phyloP scores from a whole-genome alignment of 53 echinoderm and acorn worm species.

The Actinopyga echinites region DNA sequence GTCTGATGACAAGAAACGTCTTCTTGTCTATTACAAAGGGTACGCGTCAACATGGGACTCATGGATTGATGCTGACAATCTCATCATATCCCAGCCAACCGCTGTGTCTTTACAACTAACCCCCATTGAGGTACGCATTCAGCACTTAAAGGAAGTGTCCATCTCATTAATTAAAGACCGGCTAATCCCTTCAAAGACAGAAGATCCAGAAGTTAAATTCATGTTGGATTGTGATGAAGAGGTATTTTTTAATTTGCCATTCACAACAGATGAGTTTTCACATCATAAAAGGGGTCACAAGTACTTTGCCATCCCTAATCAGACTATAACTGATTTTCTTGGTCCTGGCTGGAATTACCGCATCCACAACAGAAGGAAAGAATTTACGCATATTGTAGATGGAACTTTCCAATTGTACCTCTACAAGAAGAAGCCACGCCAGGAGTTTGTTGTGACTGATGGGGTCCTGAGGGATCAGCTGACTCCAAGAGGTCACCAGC shows the following conservation, averaged over 20 bases:
- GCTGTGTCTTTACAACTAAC: not conserved
- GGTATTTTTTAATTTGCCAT: not conserved
- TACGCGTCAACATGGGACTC: not conserved
- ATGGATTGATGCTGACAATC: not conserved
- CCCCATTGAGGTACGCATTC: not conserved
- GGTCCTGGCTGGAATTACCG: not conserved
- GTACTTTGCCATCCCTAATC: not conserved
- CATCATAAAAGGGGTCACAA: not conserved
- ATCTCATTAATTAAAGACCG: not conserved
- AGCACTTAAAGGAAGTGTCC: not conserved
- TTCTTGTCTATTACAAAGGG: not conserved
- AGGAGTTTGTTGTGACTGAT: not conserved
- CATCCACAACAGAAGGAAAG: not conserved
- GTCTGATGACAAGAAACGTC: not conserved
- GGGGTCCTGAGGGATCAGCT: not conserved
- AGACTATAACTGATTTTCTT: not conserved
- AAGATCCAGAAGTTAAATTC: not conserved
- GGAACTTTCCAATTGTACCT: not conserved
- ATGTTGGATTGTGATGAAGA: not conserved
- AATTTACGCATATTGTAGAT: not conserved
- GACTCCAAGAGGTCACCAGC: not conserved
- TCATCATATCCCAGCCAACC: not conserved
- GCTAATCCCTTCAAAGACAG: not conserved
- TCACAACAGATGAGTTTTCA: not conserved
- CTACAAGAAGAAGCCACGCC: not conserved